Evolutionary conservation across 2,797 vertebrate species (phyloP).

Genomic region (Pangasius larnaudii): DNA sequence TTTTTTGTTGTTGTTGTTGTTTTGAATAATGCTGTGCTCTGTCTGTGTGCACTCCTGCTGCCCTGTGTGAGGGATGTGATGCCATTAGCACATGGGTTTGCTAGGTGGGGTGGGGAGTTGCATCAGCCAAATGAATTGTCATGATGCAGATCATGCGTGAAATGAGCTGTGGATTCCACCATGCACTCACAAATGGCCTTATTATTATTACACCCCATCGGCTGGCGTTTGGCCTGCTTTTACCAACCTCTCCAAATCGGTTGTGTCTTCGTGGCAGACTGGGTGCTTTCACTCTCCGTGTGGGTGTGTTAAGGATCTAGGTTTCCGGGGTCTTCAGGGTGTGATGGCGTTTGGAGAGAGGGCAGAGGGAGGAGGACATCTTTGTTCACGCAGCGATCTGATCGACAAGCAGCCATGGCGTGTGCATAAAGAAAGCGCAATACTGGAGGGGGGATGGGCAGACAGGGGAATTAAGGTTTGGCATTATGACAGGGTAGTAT

Average conservation of each 20-base stretch:
- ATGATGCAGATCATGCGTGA: conserved; percentile 73
- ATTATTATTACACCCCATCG: conserved; percentile 56
- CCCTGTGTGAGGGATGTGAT: conserved; percentile 40
- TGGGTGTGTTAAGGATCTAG: conserved; percentile 1
- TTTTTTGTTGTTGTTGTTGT: conserved; percentile 13
- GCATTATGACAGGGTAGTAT: conserved; percentile 73
- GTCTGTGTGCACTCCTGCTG: conserved; percentile 18
- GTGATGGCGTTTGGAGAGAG: conserved; percentile 47
- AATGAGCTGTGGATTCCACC: conserved; percentile 71
- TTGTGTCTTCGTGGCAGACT: conserved; percentile 25
- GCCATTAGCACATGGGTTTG: conserved; percentile 44
- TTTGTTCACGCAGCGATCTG: conserved; percentile 68
- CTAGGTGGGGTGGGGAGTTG: conserved; percentile 60
- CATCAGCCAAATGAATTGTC: conserved; percentile 74
- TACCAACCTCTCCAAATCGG: conserved; percentile 37
- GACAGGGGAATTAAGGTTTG: conserved; percentile 75
- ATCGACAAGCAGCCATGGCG: conserved; percentile 69
- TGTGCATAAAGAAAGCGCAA: conserved; percentile 71
- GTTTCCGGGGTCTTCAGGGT: conserved; percentile 48
- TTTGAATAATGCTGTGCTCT: conserved; percentile 23
- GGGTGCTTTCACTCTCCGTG: conserved; percentile 7
- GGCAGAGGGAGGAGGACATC: conserved; percentile 66
- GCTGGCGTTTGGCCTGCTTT: conserved; percentile 42
- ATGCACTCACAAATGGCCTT: conserved; percentile 61
- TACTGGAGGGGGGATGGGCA: conserved; percentile 68